Percentiles rank a stretch among this genome's conserved stretches.
Conservation (phyloP, 2,113 vertebrate genomes). For the Motacilla tschutschensis region DNA sequence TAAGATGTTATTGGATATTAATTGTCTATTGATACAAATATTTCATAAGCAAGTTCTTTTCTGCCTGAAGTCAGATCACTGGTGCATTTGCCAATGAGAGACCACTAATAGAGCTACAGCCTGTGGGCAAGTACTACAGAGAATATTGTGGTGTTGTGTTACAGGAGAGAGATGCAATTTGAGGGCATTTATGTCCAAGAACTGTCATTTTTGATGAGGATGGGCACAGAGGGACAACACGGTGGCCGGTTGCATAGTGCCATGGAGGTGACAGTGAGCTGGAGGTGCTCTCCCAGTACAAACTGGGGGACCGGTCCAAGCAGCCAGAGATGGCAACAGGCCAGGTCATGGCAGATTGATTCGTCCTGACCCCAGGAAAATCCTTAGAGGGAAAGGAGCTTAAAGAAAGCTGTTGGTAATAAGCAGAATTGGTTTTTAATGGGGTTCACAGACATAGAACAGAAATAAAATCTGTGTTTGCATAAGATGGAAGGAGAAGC, state of each 20-base stretch:
- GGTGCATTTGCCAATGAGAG: neutral
- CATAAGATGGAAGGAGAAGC: neutral
- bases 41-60: neutral
- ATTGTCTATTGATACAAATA: neutral
- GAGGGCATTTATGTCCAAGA: neutral
- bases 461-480: constrained; percentile 58
- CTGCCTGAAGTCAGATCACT: neutral
- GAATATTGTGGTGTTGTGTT: neutral
- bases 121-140: neutral
- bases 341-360: neutral
- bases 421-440: constrained; percentile 61
- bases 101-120: neutral
- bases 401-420: constrained; percentile 48
- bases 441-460: constrained; percentile 37
- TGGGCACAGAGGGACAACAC: neutral
- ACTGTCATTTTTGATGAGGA: neutral
- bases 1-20: neutral
- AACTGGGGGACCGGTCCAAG: neutral
- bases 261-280: neutral
- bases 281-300: neutral
- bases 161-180: neutral
- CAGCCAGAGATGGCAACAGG: neutral
- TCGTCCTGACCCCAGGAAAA: neutral
- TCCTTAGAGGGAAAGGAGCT: neutral
- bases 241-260: accelerated